These are phyloP conservation scores for Pogonocherus hispidulus DNA, from an alignment of 2,888 invertebrate species.

Conservation along the genomic window DNA sequence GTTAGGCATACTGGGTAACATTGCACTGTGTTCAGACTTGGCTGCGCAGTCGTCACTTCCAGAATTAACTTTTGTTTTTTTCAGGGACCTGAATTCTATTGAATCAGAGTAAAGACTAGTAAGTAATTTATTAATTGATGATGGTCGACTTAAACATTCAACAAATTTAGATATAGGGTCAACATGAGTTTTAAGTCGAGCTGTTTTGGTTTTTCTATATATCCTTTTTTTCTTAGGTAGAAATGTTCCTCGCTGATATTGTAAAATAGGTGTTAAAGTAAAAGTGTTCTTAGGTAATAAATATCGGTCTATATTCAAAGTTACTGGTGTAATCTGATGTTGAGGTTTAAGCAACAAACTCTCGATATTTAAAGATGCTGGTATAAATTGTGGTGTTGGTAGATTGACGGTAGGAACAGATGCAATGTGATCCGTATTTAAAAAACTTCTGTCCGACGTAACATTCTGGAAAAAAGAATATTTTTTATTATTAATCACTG, in stretches of 20 bases:
- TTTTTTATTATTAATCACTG: too few species aligned
- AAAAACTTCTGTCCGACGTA: too few species aligned
- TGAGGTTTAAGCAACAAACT: neutral
- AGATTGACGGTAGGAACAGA: neutral
- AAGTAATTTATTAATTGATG: slow-evolving; percentile 31
- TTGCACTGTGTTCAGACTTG: slow-evolving; percentile 28
- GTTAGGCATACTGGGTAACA: slow-evolving; percentile 65
- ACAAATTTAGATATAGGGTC: slow-evolving; percentile 47
- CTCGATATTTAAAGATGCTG: neutral
- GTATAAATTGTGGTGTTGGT: neutral
- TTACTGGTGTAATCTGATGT: neutral
- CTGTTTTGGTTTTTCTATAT: neutral
- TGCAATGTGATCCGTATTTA: too few species aligned
- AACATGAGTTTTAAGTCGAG: neutral
- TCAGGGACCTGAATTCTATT: neutral
- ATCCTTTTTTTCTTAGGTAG: slow-evolving; percentile 10
- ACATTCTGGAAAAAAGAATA: neutral
- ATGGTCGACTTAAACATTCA: slow-evolving; percentile 35
- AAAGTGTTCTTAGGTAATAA: neutral
- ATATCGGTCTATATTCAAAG: neutral
- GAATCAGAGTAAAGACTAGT: slow-evolving; percentile 29
- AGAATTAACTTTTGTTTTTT: neutral
- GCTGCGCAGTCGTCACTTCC: neutral
- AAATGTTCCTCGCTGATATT: neutral
- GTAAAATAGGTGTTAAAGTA: slow-evolving; percentile 26